Evolutionary conservation across 2,888 invertebrate species (phyloP), one percentile per base, ranked within the genome.

Genomic region (Gymnocheta viridis): DNA sequence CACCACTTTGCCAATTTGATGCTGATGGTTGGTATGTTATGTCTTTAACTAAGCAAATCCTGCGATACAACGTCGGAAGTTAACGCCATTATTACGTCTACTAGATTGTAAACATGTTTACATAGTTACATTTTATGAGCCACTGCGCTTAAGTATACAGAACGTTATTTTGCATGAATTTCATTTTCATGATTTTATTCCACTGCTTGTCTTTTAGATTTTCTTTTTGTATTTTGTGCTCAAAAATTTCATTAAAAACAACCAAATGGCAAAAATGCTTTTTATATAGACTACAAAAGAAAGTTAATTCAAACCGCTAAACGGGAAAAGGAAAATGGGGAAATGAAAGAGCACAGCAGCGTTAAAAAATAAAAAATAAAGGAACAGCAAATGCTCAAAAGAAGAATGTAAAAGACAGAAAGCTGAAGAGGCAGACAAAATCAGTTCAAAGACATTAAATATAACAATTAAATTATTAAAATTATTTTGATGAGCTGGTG

Each of bases 271-370:
- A 74, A 81, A 69, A 81, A 81, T 69, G 51, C 69, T 69, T 81
- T 81, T 81, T 51, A 44, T 69, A 81, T 74, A 74, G 67, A 74
- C 81, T 62, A 81, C 81, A 81, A 81, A 81, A 74, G 81, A 81
- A 81, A 81, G 81, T 81, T 74, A 81, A 81, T 81, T 81, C 81
- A 74, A 81, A 74, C 81, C 81, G 54, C 81, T 69, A 81, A 81
- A 74, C 67, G 81, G 81, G 58, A 74, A 79, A 58, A 62, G 81
- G 60, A 74, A 74, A 72, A 64, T 54, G 54, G 51, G 47, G 62
- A 70, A 56, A 54, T 44, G 54, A 49, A 64, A 24, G 44, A 22
- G 56, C 67, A 49, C 27, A 62, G 49, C 19, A 60, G 49, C 44
- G 4, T 49, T 51, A 5, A 35, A 58, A 64, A 27, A 69, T 14